These are phyloP conservation scores for Aphaenogaster ashmeadi DNA, from an alignment of 1,140 invertebrate species.

Conservation along the genomic window DNA sequence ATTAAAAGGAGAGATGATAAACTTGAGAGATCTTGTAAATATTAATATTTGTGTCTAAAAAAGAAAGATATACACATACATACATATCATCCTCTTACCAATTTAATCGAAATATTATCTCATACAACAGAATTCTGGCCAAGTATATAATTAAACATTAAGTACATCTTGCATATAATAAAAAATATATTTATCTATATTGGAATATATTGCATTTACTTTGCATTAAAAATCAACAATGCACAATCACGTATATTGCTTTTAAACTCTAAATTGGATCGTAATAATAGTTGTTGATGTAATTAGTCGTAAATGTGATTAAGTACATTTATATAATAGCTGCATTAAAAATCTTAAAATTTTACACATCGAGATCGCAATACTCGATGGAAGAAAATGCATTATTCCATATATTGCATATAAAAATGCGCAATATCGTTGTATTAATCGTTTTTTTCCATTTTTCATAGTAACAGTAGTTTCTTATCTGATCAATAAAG, in stretches of 20 bases:
- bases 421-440: neutral
- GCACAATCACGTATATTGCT: constrained; percentile 36
- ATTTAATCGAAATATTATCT: constrained; percentile 52
- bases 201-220: constrained; percentile 8
- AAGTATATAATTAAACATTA: constrained; percentile 42
- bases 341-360: neutral
- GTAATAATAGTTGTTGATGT: neutral
- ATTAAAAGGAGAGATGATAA: constrained; percentile 1
- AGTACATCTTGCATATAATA: constrained; percentile 50
- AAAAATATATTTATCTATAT: constrained; percentile 34
- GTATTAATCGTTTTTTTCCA: neutral
- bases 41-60: constrained; percentile 4
- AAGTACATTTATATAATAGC: constrained; percentile 46
- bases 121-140: neutral
- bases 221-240: constrained; percentile 25
- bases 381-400: neutral
- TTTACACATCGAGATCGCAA: neutral
- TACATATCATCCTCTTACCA: constrained; percentile 17
- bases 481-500: neutral
- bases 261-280: constrained; percentile 6
- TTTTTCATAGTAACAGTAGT: neutral
- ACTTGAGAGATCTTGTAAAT: neutral
- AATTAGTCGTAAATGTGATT: neutral
- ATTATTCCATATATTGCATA: neutral
- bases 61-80: constrained; percentile 31